Base-by-base conservation (phyloP, 2,888 invertebrate species). In the Parapristionchus giblindavisi region DNA sequence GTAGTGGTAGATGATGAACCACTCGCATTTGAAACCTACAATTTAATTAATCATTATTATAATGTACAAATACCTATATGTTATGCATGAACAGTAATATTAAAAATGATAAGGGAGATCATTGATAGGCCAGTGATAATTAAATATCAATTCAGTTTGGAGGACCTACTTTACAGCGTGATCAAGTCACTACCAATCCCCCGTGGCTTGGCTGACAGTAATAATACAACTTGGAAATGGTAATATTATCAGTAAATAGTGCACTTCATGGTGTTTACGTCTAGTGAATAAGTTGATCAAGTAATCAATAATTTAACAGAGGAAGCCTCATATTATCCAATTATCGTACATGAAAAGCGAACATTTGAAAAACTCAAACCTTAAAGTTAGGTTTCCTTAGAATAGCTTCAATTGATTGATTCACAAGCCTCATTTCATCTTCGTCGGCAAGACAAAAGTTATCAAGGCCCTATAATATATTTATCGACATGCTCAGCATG, bases 361-460 rank as follows among this genome's bases (percentile, higher is more conserved):
- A 24, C 21, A 14, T 27, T 29, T 58, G 6, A 29, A n/a, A 27
- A 1, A 29, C 58, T 48, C 48, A 17, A 24, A 66, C 48, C 48
- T 66, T 66, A 51, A 66, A 48, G n/a, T 48, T 66, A 17, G 66
- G 66, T 36, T 66, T 66, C 21, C 66, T 32, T 29, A 66, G 48
- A 6, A 66, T 32, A 32, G 66, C 66, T 1, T 70, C 70, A 6
- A 38, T 70, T 17, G 70, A 40, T 27, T 36, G 70, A 4, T 36
- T 17, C 70, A 70, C 70, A 3, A 70, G 70, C 17, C 70, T 14
- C 52, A 54, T 36, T 32, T 70, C 70, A 6, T 52, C 70, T 27
- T 70, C 70, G 36, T 52, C 54, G 3, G 52, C 34, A 21, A 70
- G 54, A 14, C 61, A 36, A 61, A 29, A 8, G 36, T 8, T n/a